Evolutionary conservation across 2,113 vertebrate genomes (phyloP).

Genomic region (Psittacara wagleri): DNA sequence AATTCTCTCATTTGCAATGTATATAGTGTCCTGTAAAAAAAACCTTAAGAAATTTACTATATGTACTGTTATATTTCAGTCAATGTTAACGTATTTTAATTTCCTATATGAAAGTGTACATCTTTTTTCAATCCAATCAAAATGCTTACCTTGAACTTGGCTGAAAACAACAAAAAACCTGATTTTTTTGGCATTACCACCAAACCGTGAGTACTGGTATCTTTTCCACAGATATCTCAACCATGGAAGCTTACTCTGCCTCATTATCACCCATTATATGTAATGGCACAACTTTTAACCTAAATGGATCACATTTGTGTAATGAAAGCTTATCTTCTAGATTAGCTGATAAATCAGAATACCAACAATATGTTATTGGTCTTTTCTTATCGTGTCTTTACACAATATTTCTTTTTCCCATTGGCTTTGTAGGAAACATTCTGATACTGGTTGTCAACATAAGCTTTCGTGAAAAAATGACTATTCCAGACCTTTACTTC

Average conservation of each 20-base stretch:
- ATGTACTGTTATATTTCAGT: not conserved
- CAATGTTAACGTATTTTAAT: not conserved
- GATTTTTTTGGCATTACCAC: not conserved
- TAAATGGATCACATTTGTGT: constrained; percentile 73
- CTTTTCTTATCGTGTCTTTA: constrained; percentile 95
- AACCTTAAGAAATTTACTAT: not conserved
- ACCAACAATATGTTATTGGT: constrained; percentile 85
- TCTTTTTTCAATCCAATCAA: not conserved
- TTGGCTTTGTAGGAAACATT: constrained; percentile 95
- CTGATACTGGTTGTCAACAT: constrained; percentile 95
- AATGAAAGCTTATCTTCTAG: constrained; percentile 65
- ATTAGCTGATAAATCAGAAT: constrained; percentile 70
- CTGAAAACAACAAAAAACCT: not conserved
- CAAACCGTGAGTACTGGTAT: not conserved
- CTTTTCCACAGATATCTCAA: not conserved
- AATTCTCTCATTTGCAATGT: not conserved
- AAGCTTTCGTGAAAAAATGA: constrained; percentile 94
- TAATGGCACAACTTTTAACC: constrained; percentile 73
- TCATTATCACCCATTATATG: constrained; percentile 70
- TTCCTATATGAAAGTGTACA: not conserved
- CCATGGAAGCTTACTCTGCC: constrained; percentile 79
- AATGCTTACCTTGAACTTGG: not conserved
- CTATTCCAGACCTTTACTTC: constrained; percentile 96
- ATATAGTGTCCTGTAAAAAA: not conserved
- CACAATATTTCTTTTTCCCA: constrained; percentile 94